A percentile compares a stretch with the other conserved stretches of the same genome.
These are phyloP conservation scores for Sebastes variabilis DNA, from an alignment of 2,797 vertebrate genomes.

Conservation along the genomic window DNA sequence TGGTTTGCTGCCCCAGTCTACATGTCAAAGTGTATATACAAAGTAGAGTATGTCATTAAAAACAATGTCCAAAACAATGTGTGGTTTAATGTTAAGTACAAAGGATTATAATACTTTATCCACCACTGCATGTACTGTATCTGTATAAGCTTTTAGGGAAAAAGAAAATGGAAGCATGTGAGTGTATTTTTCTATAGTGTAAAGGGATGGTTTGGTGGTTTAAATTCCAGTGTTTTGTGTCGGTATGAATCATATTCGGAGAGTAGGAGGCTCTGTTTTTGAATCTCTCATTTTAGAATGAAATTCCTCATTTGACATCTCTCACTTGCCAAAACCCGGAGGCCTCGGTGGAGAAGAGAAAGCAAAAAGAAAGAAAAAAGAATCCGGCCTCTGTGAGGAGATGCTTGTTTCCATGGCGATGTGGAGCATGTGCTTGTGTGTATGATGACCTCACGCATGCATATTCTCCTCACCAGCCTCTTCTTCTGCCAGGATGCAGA, in stretches of 20 bases:
- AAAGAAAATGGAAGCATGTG: not conserved
- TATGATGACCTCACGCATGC: slow-evolving; percentile 56
- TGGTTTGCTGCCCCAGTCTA: too few species aligned
- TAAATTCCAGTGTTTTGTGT: slow-evolving; percentile 4
- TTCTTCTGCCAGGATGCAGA: slow-evolving; percentile 42
- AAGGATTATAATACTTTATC: not conserved
- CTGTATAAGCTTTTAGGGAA: not conserved
- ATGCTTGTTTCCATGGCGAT: slow-evolving; percentile 75
- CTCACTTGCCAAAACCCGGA: slow-evolving; percentile 41
- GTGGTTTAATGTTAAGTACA: not conserved
- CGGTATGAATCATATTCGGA: slow-evolving; percentile 43
- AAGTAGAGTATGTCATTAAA: not conserved
- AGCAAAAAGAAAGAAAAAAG: slow-evolving; percentile 2
- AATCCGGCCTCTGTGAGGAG: slow-evolving; percentile 35
- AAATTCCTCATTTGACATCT: slow-evolving; percentile 51
- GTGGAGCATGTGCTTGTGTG: slow-evolving; percentile 56
- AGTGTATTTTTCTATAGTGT: not conserved
- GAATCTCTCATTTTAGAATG: slow-evolving; percentile 43
- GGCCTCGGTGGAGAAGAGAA: slow-evolving; percentile 26
- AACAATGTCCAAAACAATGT: not conserved
- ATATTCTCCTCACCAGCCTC: slow-evolving; percentile 36
- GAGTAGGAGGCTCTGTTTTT: slow-evolving; percentile 51
- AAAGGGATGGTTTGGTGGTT: not conserved
- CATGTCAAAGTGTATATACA: not conserved
- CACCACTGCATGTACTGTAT: not conserved